phyloP scores from a whole-genome alignment of 37 sponge, comb jelly and placozoan species.

The Halichondria panicea region DNA sequence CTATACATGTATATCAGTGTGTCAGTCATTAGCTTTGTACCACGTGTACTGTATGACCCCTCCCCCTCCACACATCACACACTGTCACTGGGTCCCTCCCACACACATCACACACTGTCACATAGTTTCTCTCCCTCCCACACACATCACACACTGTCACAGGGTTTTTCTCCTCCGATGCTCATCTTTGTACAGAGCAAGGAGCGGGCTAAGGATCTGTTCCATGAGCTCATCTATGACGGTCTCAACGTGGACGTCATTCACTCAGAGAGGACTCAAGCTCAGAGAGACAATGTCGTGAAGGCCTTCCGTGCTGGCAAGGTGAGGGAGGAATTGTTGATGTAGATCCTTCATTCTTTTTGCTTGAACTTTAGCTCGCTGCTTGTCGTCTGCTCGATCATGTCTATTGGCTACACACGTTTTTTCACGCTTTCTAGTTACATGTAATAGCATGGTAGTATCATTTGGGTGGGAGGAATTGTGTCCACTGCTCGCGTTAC shows the following conservation, averaged over 20 bases:
- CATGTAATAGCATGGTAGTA: no score
- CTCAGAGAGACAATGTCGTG: constrained; percentile 92
- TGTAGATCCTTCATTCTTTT: neutral
- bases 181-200: constrained; percentile 94
- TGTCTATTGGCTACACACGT: no score
- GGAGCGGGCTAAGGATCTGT: constrained; percentile 94
- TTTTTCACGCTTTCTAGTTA: no score
- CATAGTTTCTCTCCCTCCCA: no score
- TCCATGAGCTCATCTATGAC: constrained; percentile 93
- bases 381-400: no score
- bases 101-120: no score
- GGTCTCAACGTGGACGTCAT: constrained; percentile 93
- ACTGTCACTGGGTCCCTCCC: no score
- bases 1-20: neutral
- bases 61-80: no score
- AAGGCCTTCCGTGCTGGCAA: constrained; percentile 85
- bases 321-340: constrained; percentile 20
- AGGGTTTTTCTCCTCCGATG: constrained; percentile 91
- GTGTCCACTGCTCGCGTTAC: no score
- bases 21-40: neutral
- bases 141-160: no score
- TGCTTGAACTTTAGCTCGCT: no score
- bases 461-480: no score
- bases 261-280: constrained; percentile 92
- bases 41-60: neutral